Evolutionary conservation across 2,888 invertebrate species (phyloP).

Genomic region (Pandemis heparana): DNA sequence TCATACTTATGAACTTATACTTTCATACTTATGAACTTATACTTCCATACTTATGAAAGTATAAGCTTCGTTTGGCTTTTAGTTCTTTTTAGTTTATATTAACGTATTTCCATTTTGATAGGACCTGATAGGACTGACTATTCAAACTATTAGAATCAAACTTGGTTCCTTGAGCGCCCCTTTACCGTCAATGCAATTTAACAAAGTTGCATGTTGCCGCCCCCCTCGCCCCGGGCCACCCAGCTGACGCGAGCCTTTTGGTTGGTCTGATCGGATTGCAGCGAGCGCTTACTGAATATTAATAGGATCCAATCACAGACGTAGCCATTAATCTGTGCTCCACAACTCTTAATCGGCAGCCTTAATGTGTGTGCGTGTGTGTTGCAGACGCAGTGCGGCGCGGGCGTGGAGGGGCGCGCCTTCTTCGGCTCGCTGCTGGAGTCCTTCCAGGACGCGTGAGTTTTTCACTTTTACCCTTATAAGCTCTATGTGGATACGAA

Average conservation of each 20-base stretch:
- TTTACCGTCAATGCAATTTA: not conserved
- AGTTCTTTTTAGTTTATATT: too few relatives aligned
- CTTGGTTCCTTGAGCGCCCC: not conserved
- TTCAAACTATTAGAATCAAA: not conserved
- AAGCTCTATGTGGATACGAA: not conserved
- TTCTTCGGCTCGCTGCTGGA: constrained; percentile 33
- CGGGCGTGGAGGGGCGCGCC: constrained; percentile 27
- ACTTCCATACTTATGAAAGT: too few relatives aligned
- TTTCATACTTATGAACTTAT: too few relatives aligned
- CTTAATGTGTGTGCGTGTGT: not conserved
- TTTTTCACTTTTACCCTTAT: not conserved
- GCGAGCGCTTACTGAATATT: not conserved
- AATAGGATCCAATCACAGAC: not conserved
- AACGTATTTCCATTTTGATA: too few relatives aligned
- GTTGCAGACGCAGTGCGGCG: constrained; percentile 19
- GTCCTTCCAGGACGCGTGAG: constrained; percentile 34
- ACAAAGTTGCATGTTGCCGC: not conserved
- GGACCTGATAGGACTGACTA: not conserved
- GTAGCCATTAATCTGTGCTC: not conserved
- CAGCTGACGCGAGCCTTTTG: not conserved
- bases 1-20: too few relatives aligned
- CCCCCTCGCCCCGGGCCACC: not conserved
- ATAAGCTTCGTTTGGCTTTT: too few relatives aligned
- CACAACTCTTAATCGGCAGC: not conserved
- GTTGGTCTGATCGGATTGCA: not conserved